A percentile compares a stretch with the other conserved stretches of the same genome.
Conservation (phyloP, 2,113 vertebrate genomes). For the Lamprotornis superbus region DNA sequence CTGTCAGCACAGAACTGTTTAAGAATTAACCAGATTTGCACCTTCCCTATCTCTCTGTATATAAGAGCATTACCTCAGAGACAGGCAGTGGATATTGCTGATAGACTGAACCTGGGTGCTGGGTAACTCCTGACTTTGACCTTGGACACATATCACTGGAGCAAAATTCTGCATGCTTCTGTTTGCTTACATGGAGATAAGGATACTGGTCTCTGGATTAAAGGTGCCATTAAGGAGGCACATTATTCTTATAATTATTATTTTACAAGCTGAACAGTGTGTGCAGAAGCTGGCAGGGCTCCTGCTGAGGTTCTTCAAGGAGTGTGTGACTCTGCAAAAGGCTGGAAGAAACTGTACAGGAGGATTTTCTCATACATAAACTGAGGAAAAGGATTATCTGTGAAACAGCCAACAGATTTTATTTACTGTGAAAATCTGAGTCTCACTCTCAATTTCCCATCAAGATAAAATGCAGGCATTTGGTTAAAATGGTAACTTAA, state of each 20-base stretch:
- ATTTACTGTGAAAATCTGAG: constrained; percentile 54
- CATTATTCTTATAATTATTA: not conserved
- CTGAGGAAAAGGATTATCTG: constrained; percentile 8
- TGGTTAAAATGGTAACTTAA: constrained; percentile 62
- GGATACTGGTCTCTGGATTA: not conserved
- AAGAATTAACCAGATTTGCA: not conserved
- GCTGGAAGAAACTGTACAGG: not conserved
- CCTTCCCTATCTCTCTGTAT: not conserved
- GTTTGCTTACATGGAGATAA: not conserved
- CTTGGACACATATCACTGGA: not conserved
- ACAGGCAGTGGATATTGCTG: not conserved
- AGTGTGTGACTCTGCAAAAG: not conserved
- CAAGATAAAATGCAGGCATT: constrained; percentile 50
- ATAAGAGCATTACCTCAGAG: not conserved
- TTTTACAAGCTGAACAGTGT: not conserved
- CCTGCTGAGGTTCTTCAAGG: not conserved
- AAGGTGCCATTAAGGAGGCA: not conserved
- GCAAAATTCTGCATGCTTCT: not conserved
- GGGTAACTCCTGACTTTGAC: not conserved
- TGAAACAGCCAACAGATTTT: constrained; percentile 21
- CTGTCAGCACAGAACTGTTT: not conserved
- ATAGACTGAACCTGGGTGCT: not conserved
- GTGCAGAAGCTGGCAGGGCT: not conserved
- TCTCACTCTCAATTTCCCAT: constrained; percentile 39
- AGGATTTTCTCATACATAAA: not conserved